Conservation (phyloP, 1,140 invertebrate species). For the Nylanderia fulva region DNA sequence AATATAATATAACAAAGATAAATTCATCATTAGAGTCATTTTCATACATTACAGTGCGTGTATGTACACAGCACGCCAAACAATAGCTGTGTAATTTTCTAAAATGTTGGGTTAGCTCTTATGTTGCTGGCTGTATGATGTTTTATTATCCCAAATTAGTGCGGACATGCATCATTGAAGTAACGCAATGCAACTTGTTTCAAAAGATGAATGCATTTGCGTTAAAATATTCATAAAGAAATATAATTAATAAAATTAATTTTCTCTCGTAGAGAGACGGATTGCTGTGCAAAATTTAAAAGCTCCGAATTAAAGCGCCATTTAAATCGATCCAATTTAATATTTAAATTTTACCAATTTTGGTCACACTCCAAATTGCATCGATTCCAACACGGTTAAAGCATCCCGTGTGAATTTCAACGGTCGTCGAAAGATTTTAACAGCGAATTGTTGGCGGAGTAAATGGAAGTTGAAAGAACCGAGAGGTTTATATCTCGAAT, state of each 20-base stretch:
- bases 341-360: constrained; percentile 42
- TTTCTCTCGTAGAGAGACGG: neutral
- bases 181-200: constrained; percentile 13
- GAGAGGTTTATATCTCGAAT: constrained; percentile 29
- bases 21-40: no score
- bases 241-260: no score
- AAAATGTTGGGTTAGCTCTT: constrained; percentile 20
- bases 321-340: constrained; percentile 22
- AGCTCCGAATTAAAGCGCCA: neutral
- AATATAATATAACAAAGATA: neutral
- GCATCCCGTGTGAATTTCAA: constrained; percentile 26
- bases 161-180: constrained; percentile 10
- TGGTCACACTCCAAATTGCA: neutral
- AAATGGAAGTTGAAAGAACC: constrained; percentile 16
- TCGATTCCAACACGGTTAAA: constrained; percentile 12
- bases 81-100: constrained; percentile 18
- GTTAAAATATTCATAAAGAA: constrained; percentile 8
- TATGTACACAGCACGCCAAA: neutral
- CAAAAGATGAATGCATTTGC: neutral
- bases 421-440: constrained; percentile 40
- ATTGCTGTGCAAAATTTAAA: neutral
- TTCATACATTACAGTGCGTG: neutral
- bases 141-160: constrained; percentile 43
- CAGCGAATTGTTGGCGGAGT: constrained; percentile 19
- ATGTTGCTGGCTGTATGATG: neutral